These are phyloP conservation scores for Pempheris klunzingeri DNA, from an alignment of 2,797 vertebrate species.

Conservation along the genomic window DNA sequence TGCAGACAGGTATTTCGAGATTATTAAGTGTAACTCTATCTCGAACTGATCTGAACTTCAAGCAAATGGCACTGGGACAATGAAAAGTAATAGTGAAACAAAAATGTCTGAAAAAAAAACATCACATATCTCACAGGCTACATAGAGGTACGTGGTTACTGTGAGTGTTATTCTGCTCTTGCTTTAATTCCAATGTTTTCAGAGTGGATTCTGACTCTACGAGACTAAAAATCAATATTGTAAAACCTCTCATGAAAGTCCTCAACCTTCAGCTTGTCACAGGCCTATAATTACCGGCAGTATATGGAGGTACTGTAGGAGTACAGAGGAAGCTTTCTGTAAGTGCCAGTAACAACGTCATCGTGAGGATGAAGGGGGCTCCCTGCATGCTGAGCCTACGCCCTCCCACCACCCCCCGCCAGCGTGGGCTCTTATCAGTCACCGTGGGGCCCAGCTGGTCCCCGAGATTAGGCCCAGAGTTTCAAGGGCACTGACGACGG, in stretches of 20 bases:
- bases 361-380: slow-evolving; percentile 2
- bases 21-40: not conserved
- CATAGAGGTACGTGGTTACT: not conserved
- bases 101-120: not conserved
- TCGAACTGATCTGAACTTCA: not conserved
- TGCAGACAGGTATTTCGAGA: slow-evolving; percentile 16
- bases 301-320: not conserved
- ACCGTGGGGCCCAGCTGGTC: slow-evolving; percentile 66
- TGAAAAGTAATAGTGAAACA: not conserved
- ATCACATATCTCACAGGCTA: not conserved
- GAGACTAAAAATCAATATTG: not conserved
- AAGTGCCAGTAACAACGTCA: not conserved
- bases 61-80: not conserved
- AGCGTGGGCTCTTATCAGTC: slow-evolving; percentile 74
- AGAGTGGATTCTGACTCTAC: not conserved
- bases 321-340: slow-evolving; percentile 1
- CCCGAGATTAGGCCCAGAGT: slow-evolving; percentile 76
- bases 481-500: slow-evolving; percentile 1
- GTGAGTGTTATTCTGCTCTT: not conserved
- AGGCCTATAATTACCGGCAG: not conserved
- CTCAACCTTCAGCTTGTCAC: not conserved
- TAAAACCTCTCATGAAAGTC: not conserved
- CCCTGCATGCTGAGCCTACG: slow-evolving; percentile 39
- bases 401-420: slow-evolving; percentile 50
- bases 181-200: not conserved